Evolutionary conservation across 2,888 invertebrate genomes (phyloP).

Genomic region (Pristionchus exspectatus): DNA sequence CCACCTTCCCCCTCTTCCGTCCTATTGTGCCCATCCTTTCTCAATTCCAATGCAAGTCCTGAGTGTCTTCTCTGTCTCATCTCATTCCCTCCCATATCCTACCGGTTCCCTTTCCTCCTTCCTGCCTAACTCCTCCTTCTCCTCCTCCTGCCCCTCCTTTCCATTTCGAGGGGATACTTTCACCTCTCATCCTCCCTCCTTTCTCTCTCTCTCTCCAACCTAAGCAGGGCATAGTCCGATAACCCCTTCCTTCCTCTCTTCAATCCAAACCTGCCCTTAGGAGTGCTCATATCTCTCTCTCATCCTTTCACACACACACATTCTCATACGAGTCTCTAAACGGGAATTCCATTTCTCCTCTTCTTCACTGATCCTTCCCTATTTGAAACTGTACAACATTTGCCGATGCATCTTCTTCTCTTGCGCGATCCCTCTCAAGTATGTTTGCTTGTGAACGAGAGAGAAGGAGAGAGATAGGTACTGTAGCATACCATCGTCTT

Average conservation of each 20-base stretch:
- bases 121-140: constrained; percentile 44
- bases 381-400: constrained; percentile 51
- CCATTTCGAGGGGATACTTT: constrained; percentile 38
- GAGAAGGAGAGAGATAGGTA: not conserved
- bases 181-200: constrained; percentile 12
- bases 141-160: constrained; percentile 30
- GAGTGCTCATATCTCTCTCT: constrained; percentile 18
- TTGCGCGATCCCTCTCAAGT: constrained; percentile 31
- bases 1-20: not conserved
- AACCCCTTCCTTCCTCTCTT: constrained; percentile 24
- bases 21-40: not conserved
- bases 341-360: constrained; percentile 29
- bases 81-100: constrained; percentile 41
- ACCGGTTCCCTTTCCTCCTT: not conserved
- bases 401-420: constrained; percentile 19
- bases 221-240: constrained; percentile 32
- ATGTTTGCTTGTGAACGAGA: constrained; percentile 22
- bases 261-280: constrained; percentile 34
- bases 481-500: not conserved
- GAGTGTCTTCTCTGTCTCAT: constrained; percentile 41
- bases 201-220: constrained; percentile 15
- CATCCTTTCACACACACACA: not conserved
- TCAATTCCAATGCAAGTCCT: constrained; percentile 45
- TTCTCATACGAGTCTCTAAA: constrained; percentile 33
- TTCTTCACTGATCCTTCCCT: constrained; percentile 1